Percentiles rank a stretch among this genome's conserved stretches.
Evolutionary conservation across 1,140 invertebrate species (phyloP).

Genomic region (Macrobrachium nipponense): DNA sequence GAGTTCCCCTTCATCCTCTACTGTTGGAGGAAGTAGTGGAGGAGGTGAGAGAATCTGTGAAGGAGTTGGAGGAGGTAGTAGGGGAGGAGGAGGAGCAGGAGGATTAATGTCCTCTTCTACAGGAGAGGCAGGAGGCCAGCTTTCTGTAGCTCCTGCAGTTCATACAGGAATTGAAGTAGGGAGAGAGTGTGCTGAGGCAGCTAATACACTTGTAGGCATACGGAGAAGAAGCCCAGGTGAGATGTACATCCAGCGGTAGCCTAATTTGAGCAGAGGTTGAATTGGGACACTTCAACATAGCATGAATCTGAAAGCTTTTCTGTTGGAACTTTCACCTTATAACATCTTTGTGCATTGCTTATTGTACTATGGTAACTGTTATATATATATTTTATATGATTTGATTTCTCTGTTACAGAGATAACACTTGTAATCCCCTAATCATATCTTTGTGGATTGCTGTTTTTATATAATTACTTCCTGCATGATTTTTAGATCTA

Average conservation of each 20-base stretch:
- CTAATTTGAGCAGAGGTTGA: background rate
- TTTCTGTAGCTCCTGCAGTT: constrained; percentile 64
- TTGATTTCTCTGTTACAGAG: too few species aligned
- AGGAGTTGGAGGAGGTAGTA: constrained; percentile 58
- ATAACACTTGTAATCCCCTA: too few species aligned
- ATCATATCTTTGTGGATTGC: too few species aligned
- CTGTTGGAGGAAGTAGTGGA: constrained; percentile 19
- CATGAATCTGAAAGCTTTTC: constrained; percentile 7
- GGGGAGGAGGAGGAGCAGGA: constrained; percentile 17
- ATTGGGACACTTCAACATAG: background rate
- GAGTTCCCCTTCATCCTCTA: constrained; percentile 21
- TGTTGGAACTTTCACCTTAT: background rate
- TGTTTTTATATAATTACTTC: too few species aligned
- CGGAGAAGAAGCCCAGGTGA: constrained; percentile 42
- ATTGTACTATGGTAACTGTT: too few species aligned
- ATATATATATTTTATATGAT: too few species aligned
- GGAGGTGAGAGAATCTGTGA: background rate
- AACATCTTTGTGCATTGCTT: too few species aligned
- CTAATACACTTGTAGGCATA: constrained; percentile 31
- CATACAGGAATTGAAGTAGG: constrained; percentile 75
- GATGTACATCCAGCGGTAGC: background rate
- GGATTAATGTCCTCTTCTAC: constrained; percentile 17
- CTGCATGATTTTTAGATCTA: too few species aligned
- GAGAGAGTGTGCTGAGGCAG: constrained; percentile 73
- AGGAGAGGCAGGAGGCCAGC: constrained; percentile 26